phyloP scores from a whole-genome alignment of 1,140 invertebrate genomes.

The Tetraneura akinire region DNA sequence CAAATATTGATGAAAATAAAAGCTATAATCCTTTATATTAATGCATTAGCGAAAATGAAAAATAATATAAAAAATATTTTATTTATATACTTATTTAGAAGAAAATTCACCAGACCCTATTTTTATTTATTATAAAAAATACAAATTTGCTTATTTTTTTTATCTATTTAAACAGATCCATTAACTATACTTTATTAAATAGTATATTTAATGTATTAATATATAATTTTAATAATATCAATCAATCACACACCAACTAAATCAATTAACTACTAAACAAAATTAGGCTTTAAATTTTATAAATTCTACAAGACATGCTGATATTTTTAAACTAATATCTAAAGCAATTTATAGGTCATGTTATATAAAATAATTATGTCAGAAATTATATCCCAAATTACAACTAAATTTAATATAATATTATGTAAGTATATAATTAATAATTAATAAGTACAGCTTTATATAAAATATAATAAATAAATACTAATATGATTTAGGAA shows the following conservation, averaged over 20 bases:
- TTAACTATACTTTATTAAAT: conserved; percentile 1
- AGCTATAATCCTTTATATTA: conserved; percentile 27
- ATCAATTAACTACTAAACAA: conserved; percentile 16
- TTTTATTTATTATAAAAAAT: background rate
- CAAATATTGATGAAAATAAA: conserved; percentile 27
- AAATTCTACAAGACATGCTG: conserved; percentile 37
- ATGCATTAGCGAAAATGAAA: conserved; percentile 14
- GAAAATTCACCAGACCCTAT: conserved; percentile 19
- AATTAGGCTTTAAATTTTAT: conserved; percentile 18
- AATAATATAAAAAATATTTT: conserved; percentile 19
- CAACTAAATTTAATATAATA: no score
- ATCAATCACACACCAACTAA: conserved; percentile 20
- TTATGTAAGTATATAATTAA: no score
- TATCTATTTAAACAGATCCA: conserved; percentile 10
- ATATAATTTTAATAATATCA: background rate
- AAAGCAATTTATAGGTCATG: background rate
- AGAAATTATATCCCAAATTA: conserved; percentile 15
- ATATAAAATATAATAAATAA: no score
- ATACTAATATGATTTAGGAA: no score
- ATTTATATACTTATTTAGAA: conserved; percentile 6
- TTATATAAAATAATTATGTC: background rate
- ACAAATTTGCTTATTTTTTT: background rate
- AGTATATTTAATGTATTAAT: background rate
- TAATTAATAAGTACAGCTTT: no score
- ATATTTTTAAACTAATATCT: background rate